Conservation (phyloP, 1,140 invertebrate genomes). For the Wasmannia auropunctata region DNA sequence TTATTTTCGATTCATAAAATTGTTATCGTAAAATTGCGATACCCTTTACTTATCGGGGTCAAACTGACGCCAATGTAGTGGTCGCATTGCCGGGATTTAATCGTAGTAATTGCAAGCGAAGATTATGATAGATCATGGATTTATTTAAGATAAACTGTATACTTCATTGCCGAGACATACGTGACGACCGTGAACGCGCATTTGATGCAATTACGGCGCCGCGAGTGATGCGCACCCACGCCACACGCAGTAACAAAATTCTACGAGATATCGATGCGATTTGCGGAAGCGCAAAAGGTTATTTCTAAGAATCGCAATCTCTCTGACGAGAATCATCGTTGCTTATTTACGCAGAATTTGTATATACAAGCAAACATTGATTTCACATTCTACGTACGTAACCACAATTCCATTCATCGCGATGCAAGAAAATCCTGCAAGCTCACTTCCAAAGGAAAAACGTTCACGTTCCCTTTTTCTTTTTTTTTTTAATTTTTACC, state of each 20-base stretch:
- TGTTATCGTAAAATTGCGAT: neutral
- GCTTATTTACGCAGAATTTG: constrained; percentile 22
- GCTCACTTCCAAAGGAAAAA: neutral
- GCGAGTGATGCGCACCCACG: neutral
- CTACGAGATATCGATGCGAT: neutral
- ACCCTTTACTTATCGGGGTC: neutral
- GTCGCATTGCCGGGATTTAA: neutral
- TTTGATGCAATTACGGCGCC: neutral
- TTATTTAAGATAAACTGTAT: neutral
- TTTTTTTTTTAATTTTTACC: neutral
- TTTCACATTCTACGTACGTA: constrained; percentile 15
- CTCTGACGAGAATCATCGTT: neutral
- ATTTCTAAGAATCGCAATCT: constrained; percentile 29
- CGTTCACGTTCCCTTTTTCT: neutral
- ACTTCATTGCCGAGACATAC: neutral
- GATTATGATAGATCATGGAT: neutral
- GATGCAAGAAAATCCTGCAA: constrained; percentile 7
- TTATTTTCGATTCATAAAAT: constrained; percentile 17
- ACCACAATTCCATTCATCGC: neutral
- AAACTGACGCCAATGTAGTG: neutral
- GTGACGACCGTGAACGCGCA: neutral
- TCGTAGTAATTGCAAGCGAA: neutral
- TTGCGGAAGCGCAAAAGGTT: constrained; percentile 7
- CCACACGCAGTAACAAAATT: neutral
- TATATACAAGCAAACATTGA: constrained; percentile 9